phyloP scores from a whole-genome alignment of 2,113 vertebrate genomes.

The Furnarius figulus region DNA sequence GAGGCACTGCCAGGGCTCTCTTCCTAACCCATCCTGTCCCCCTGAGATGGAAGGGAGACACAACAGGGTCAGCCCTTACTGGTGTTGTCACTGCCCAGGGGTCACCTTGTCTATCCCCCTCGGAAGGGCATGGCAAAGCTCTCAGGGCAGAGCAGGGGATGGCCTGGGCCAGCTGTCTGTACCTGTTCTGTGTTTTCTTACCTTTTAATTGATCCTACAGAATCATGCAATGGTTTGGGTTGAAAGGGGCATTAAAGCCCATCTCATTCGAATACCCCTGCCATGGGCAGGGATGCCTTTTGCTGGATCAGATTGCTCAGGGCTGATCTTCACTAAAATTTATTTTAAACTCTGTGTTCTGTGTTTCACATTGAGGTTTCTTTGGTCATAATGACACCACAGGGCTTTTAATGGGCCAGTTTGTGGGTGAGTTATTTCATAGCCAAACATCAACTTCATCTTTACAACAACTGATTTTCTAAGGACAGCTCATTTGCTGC shows the following conservation, averaged over 20 bases:
- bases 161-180: background rate
- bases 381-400: fast-evolving
- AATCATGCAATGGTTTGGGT: background rate
- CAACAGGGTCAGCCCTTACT: background rate
- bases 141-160: background rate
- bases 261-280: background rate
- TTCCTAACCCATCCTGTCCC: background rate
- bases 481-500: background rate
- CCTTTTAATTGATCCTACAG: background rate
- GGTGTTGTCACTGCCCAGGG: background rate
- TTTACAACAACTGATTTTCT: background rate
- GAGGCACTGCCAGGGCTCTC: background rate
- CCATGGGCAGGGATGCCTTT: background rate
- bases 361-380: background rate
- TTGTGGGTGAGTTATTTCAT: background rate
- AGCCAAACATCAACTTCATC: background rate
- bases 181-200: background rate
- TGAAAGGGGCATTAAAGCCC: background rate
- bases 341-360: background rate
- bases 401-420: background rate
- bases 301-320: background rate
- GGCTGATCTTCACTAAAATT: background rate
- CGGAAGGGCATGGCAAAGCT: background rate
- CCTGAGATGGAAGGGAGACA: background rate
- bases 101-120: too few species aligned